Percentiles rank a stretch among this genome's conserved stretches.
Evolutionary conservation across 2,113 vertebrate species (phyloP).

Genomic region (Corvus moneduloides): DNA sequence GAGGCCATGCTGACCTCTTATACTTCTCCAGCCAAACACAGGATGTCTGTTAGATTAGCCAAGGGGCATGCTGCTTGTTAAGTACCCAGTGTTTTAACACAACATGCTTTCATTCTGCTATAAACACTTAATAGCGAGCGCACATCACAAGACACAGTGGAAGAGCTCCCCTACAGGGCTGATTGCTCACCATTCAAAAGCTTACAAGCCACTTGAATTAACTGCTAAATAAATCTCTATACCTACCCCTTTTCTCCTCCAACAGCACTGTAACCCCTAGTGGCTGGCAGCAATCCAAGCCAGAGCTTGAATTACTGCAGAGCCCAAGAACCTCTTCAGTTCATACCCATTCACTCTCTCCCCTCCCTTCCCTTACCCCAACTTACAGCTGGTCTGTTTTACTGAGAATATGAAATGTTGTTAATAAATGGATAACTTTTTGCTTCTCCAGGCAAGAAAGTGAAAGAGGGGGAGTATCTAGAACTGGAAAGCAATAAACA

Average conservation of each 20-base stretch:
- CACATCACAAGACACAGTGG: neutral
- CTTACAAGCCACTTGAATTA: slow-evolving; percentile 19
- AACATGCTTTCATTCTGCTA: slow-evolving; percentile 41
- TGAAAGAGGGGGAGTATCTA: neutral
- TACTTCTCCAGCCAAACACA: neutral
- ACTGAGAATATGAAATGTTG: neutral
- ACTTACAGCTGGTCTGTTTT: neutral
- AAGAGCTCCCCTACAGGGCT: slow-evolving; percentile 54
- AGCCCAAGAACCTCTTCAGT: neutral
- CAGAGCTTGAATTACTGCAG: neutral
- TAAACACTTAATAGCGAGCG: slow-evolving; percentile 23
- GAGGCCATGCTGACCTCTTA: neutral
- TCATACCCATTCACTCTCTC: neutral
- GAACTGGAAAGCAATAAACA: neutral
- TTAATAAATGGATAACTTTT: neutral
- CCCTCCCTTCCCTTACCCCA: neutral
- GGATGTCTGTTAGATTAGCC: neutral
- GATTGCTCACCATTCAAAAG: slow-evolving; percentile 39
- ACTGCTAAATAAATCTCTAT: slow-evolving; percentile 8
- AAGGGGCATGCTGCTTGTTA: neutral
- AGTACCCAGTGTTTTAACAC: slow-evolving; percentile 28
- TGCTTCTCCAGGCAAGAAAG: neutral
- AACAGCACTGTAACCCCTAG: neutral
- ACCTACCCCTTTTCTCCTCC: neutral
- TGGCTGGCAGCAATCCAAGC: neutral